Conservation (phyloP, 2,113 vertebrate species). For the Psittacara wagleri region DNA sequence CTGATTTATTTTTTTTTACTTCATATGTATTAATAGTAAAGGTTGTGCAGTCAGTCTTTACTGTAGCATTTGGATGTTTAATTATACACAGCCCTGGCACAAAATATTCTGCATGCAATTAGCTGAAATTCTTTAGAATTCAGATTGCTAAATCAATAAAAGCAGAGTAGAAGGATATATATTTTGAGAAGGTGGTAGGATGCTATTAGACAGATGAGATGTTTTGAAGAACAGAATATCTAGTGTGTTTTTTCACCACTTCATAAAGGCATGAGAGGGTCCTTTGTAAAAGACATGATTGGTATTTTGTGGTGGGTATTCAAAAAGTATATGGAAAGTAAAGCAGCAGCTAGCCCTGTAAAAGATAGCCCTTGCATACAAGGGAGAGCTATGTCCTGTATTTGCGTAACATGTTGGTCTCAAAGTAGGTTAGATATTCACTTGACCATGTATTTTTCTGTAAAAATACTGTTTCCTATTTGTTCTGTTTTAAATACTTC, state of each 20-base stretch:
- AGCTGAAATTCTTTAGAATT: not conserved
- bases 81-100: not conserved
- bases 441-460: not conserved
- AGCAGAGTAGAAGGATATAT: not conserved
- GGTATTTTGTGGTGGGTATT: not conserved
- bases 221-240: not conserved
- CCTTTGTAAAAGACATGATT: not conserved
- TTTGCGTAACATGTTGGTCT: not conserved
- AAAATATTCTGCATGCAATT: not conserved
- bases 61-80: not conserved
- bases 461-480: slow-evolving; percentile 6
- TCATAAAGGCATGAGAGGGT: not conserved
- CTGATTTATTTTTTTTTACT: not conserved
- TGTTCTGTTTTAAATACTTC: slow-evolving; percentile 13
- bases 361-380: not conserved
- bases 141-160: not conserved
- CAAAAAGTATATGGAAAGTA: not conserved
- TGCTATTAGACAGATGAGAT: not conserved
- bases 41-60: not conserved
- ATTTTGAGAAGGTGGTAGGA: not conserved
- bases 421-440: not conserved
- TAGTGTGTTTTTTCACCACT: not conserved
- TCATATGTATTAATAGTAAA: not conserved
- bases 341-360: not conserved
- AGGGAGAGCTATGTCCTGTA: not conserved